These are phyloP conservation scores for Acleris cristana DNA, from an alignment of 2,888 invertebrate species.

Conservation along the genomic window DNA sequence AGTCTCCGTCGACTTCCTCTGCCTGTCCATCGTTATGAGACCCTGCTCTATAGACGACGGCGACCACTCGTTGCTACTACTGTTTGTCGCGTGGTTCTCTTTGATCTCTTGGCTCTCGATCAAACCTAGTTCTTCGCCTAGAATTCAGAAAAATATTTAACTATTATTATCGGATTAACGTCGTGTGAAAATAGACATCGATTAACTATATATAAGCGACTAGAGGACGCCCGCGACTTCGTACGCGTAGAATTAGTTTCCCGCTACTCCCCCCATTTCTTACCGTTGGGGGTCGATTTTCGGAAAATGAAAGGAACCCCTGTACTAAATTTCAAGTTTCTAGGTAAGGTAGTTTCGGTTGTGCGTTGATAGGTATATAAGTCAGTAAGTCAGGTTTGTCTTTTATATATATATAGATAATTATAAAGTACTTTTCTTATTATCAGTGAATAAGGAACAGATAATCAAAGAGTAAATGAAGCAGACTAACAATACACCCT, in stretches of 20 bases:
- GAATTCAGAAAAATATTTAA: slow-evolving; percentile 46
- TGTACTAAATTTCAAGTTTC: no score
- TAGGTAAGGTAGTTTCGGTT: no score
- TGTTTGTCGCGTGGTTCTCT: slow-evolving; percentile 73
- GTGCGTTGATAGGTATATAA: no score
- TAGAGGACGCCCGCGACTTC: no score
- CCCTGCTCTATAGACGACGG: slow-evolving; percentile 73
- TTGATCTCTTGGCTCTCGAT: slow-evolving; percentile 76
- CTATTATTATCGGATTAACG: slow-evolving; percentile 5
- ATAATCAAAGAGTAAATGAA: slow-evolving; percentile 1
- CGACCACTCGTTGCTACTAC: slow-evolving; percentile 75
- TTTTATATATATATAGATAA: no score
- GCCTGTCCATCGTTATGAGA: slow-evolving; percentile 70
- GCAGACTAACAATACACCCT: slow-evolving; percentile 42
- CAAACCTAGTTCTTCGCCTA: slow-evolving; percentile 78
- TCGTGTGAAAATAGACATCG: slow-evolving; percentile 13
- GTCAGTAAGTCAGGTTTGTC: no score
- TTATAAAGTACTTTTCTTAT: background rate
- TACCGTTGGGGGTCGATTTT: no score
- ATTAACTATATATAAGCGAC: slow-evolving; percentile 2
- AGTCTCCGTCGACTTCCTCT: slow-evolving; percentile 73
- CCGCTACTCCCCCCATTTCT: no score
- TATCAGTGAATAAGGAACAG: background rate
- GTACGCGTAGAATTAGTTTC: no score
- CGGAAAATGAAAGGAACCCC: no score